Percentiles rank a stretch among this genome's conserved stretches.
These are phyloP conservation scores for Otolemur garnettii DNA, from an alignment of 2,113 vertebrate genomes.

Conservation along the genomic window DNA sequence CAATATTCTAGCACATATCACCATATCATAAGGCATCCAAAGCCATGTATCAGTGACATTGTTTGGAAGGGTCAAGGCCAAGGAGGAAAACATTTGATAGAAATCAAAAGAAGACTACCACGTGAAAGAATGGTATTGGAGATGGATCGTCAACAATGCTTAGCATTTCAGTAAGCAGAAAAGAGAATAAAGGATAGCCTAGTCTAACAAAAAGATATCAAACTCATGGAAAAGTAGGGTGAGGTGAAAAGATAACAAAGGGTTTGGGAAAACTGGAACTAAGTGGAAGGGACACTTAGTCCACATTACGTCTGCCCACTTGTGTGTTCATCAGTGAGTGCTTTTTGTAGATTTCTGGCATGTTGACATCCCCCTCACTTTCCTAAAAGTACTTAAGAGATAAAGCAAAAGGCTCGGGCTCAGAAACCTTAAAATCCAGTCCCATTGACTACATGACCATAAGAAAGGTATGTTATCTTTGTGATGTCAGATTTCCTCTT, in stretches of 20 bases:
- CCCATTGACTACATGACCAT: not conserved
- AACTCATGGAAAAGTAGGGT: not conserved
- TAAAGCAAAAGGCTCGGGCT: not conserved
- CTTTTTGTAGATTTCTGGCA: not conserved
- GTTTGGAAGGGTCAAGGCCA: not conserved
- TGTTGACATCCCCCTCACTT: not conserved
- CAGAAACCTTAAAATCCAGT: not conserved
- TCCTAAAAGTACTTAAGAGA: not conserved
- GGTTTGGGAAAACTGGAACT: not conserved
- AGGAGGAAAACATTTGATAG: not conserved
- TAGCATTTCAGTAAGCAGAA: conserved; percentile 17
- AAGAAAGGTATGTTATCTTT: not conserved
- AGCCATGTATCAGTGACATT: not conserved
- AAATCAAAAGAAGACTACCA: not conserved
- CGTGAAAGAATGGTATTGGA: not conserved
- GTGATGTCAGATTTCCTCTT: not conserved
- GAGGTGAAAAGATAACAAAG: not conserved
- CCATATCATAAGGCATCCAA: not conserved
- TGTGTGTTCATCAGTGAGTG: not conserved
- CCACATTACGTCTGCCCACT: not conserved
- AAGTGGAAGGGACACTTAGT: not conserved
- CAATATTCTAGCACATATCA: conserved; percentile 13
- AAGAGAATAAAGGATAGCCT: not conserved
- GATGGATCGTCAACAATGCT: not conserved
- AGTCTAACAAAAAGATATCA: not conserved